Conservation (phyloP, 1,140 invertebrate genomes). For the Phocides pigmalion region DNA sequence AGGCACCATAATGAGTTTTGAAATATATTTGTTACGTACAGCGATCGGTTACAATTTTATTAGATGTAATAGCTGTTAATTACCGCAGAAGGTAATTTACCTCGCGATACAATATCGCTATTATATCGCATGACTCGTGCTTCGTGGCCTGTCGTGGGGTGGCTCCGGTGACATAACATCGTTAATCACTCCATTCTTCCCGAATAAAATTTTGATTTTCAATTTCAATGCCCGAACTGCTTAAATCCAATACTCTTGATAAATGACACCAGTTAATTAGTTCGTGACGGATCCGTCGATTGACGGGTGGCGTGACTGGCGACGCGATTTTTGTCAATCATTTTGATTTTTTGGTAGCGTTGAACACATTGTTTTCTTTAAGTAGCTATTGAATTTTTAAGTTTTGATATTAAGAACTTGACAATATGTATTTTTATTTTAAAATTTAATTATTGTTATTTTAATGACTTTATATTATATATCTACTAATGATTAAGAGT, state of each 20-base stretch:
- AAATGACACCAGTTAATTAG: conserved; percentile 64
- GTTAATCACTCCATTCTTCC: conserved; percentile 77
- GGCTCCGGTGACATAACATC: conserved; percentile 62
- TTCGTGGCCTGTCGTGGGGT: conserved; percentile 59
- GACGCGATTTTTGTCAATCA: neutral
- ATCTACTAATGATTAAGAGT: too few relatives aligned
- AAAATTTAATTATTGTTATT: too few relatives aligned
- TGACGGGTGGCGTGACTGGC: conserved; percentile 8
- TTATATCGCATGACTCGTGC: conserved; percentile 74
- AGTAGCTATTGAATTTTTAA: too few relatives aligned
- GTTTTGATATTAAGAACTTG: too few relatives aligned
- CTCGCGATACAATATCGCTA: conserved; percentile 70
- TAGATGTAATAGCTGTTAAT: conserved; percentile 65
- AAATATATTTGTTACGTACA: neutral
- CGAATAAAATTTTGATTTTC: conserved; percentile 75
- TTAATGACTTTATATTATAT: too few relatives aligned
- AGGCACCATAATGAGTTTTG: too few relatives aligned
- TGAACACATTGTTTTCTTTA: too few relatives aligned
- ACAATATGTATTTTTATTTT: too few relatives aligned
- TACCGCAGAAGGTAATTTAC: conserved; percentile 71
- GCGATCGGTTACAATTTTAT: conserved; percentile 36
- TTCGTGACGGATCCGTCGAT: conserved; percentile 20
- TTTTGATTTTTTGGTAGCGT: conserved; percentile 6
- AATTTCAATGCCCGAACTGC: conserved; percentile 63
- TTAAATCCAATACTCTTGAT: conserved; percentile 67